Evolutionary conservation across 2,113 vertebrate species (phyloP).

Genomic region (Hassar affinis): DNA sequence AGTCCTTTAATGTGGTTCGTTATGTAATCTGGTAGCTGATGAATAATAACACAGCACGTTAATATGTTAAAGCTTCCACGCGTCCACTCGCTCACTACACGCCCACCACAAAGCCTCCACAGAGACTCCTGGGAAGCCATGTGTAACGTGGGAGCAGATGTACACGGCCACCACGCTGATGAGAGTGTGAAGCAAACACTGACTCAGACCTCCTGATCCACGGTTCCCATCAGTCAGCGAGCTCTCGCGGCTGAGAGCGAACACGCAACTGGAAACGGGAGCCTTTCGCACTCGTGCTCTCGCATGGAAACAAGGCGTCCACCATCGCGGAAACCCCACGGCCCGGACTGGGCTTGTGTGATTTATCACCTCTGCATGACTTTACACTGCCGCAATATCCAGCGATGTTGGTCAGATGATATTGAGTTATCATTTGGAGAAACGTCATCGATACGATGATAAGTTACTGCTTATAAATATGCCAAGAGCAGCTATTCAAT

Average conservation of each 20-base stretch:
- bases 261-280: background rate
- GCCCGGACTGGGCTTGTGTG: background rate
- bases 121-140: slow-evolving; percentile 9
- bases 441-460: no score
- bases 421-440: no score
- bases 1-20: background rate
- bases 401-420: no score
- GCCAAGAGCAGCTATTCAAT: background rate
- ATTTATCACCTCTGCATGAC: background rate
- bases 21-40: background rate
- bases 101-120: background rate
- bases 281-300: background rate
- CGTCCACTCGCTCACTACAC: background rate
- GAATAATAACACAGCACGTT: background rate
- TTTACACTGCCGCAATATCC: no score
- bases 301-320: background rate
- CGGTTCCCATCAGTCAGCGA: background rate
- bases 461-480: no score
- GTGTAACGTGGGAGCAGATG: slow-evolving; percentile 31
- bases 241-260: background rate
- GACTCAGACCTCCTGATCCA: slow-evolving; percentile 36
- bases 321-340: background rate
- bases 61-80: background rate
- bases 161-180: slow-evolving; percentile 13
- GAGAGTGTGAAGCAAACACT: slow-evolving; percentile 49